These are phyloP conservation scores for Spodoptera exigua DNA, from an alignment of 2,888 invertebrate genomes.

Conservation along the genomic window DNA sequence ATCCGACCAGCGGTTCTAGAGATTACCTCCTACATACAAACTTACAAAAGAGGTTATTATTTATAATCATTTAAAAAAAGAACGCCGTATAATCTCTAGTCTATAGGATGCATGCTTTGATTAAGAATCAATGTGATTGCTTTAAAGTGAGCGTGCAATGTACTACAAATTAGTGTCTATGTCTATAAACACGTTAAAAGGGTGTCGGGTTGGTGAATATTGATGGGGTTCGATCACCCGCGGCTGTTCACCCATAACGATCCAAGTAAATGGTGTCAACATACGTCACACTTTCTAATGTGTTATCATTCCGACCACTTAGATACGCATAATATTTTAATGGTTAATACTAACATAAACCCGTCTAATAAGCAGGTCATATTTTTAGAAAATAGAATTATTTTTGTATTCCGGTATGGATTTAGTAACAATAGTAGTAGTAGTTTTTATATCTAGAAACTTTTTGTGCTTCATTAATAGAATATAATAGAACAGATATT, in stretches of 20 bases:
- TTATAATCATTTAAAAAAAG: no score
- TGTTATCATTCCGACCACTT: conserved; percentile 3
- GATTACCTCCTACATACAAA: no score
- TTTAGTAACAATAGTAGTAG: no score
- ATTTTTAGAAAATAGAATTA: no score
- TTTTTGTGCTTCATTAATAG: no score
- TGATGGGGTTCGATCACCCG: conserved; percentile 48
- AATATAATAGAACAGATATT: no score
- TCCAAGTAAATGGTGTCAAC: conserved; percentile 46
- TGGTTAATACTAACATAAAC: neutral
- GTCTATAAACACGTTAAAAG: conserved; percentile 4
- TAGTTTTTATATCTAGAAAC: no score
- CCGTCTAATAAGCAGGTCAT: neutral
- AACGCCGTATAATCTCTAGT: no score
- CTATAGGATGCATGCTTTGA: no score
- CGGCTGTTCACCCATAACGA: conserved; percentile 53
- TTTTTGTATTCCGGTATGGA: no score
- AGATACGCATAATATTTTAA: neutral
- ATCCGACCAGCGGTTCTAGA: no score
- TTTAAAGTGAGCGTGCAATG: conserved; percentile 14
- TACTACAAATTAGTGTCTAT: conserved; percentile 28
- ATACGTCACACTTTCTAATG: conserved; percentile 16
- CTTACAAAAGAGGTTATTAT: no score
- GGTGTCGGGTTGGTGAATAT: conserved; percentile 31
- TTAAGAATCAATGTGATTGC: neutral